Conservation (phyloP, 37 sponge, comb jelly and placozoan species). For the Aplysina aerophoba region DNA sequence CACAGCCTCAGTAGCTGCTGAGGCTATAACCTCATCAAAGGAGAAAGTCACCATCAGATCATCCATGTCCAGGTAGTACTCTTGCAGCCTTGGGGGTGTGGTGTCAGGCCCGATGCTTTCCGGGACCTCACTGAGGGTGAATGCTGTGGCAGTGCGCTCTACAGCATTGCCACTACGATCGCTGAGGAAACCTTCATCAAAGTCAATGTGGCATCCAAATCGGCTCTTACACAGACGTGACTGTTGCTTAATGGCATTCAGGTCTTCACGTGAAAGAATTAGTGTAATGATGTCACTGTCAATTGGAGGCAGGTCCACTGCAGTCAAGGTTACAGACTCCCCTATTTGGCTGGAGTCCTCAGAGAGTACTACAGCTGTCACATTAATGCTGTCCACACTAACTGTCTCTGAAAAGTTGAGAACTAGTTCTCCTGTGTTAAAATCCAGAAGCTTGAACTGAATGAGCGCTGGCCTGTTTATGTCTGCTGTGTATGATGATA, state of each 20-base stretch:
- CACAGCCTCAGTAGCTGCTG: slow-evolving; percentile 48
- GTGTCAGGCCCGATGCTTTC: slow-evolving; percentile 50
- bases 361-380: slow-evolving; percentile 55
- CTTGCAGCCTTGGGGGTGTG: slow-evolving; percentile 72
- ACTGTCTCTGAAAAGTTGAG: slow-evolving; percentile 85
- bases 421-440: slow-evolving; percentile 67
- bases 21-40: slow-evolving; percentile 82
- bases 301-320: slow-evolving; percentile 21
- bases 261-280: slow-evolving; percentile 47
- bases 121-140: not conserved
- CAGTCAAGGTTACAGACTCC: slow-evolving; percentile 38
- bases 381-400: slow-evolving; percentile 58
- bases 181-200: slow-evolving; percentile 54
- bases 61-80: slow-evolving; percentile 75
- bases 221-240: slow-evolving; percentile 43
- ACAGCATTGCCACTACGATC: slow-evolving; percentile 76
- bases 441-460: slow-evolving; percentile 76
- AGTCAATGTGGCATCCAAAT: slow-evolving; percentile 49
- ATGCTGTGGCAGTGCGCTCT: slow-evolving; percentile 45
- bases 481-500: slow-evolving; percentile 57
- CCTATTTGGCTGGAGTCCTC: slow-evolving; percentile 34
- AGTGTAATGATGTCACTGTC: slow-evolving; percentile 59
- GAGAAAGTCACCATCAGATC: slow-evolving; percentile 47
- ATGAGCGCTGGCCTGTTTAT: slow-evolving; percentile 53
- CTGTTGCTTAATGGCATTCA: slow-evolving; percentile 64